phyloP scores from a whole-genome alignment of 1,140 invertebrate species.

The Uloborus diversus region DNA sequence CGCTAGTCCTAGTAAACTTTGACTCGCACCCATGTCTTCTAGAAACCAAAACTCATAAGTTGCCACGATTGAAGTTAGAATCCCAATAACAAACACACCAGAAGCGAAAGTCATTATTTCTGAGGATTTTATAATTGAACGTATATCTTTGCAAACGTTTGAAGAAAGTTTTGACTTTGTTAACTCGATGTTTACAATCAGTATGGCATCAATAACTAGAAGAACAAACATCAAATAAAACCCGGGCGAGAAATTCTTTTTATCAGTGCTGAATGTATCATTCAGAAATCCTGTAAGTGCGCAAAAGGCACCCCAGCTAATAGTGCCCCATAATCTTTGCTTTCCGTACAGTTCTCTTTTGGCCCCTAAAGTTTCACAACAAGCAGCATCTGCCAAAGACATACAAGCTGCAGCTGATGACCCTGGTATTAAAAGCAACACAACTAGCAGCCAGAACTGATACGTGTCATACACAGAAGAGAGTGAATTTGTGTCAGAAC shows the following conservation, averaged over 20 bases:
- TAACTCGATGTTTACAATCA: conserved; percentile 63
- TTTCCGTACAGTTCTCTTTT: conserved; percentile 73
- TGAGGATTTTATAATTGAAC: conserved; percentile 71
- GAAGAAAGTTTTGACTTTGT: conserved; percentile 15
- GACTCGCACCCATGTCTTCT: conserved; percentile 14
- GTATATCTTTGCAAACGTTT: conserved; percentile 66
- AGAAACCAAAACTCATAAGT: conserved; percentile 17
- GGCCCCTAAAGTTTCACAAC: conserved; percentile 57
- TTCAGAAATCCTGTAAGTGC: conserved; percentile 78
- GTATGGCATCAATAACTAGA: conserved; percentile 66
- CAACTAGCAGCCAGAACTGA: conserved; percentile 59
- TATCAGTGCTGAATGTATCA: conserved; percentile 73
- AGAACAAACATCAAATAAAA: conserved; percentile 74
- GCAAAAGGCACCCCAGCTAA: conserved; percentile 81
- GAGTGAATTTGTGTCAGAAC: background rate
- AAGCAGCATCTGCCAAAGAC: conserved; percentile 33
- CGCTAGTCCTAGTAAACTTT: conserved; percentile 64
- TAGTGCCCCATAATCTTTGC: conserved; percentile 77
- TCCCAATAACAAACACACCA: conserved; percentile 71
- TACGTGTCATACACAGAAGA: conserved; percentile 12
- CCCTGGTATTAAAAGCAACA: conserved; percentile 53
- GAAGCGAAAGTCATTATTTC: conserved; percentile 75
- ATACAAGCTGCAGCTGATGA: conserved; percentile 37
- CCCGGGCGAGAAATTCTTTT: conserved; percentile 79
- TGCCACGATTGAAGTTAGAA: background rate